Evolutionary conservation across 2,113 vertebrate genomes (phyloP).

Genomic region (Argyrosomus japonicus): DNA sequence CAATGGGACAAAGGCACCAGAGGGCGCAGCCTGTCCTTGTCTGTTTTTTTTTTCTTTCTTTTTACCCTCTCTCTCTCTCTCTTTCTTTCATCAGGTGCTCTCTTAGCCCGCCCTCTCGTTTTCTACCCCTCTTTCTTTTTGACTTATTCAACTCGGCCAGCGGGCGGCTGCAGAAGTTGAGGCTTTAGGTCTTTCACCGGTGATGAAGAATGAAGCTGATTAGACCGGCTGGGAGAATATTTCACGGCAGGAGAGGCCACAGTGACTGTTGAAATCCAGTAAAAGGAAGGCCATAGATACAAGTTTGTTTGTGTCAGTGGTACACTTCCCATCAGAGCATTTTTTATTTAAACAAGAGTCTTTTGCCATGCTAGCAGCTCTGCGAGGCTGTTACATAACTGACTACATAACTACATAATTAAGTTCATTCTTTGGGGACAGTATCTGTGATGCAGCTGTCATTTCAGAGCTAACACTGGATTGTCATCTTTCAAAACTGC

Average conservation of each 20-base stretch:
- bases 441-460: not conserved
- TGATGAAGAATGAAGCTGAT: slow-evolving; percentile 59
- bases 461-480: not conserved
- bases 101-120: slow-evolving; percentile 36
- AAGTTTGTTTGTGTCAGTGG: slow-evolving; percentile 9
- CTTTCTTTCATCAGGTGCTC: slow-evolving; percentile 57
- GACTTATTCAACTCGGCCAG: slow-evolving; percentile 66
- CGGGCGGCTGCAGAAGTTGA: slow-evolving; percentile 38
- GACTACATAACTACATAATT: too few species aligned
- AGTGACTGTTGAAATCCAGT: slow-evolving; percentile 4
- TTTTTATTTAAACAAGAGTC: slow-evolving; percentile 13
- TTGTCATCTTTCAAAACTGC: not conserved
- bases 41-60: slow-evolving; percentile 10
- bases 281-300: not conserved
- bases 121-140: slow-evolving; percentile 42
- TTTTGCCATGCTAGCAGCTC: not conserved
- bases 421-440: not conserved
- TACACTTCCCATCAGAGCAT: slow-evolving; percentile 1
- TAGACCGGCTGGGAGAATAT: slow-evolving; percentile 21
- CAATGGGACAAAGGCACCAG: slow-evolving; percentile 72
- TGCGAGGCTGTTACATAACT: not conserved
- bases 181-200: slow-evolving; percentile 37
- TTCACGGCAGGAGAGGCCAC: slow-evolving; percentile 17
- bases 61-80: slow-evolving; percentile 6
- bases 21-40: slow-evolving; percentile 58